A percentile compares a stretch with the other conserved stretches of the same genome.
These are phyloP conservation scores for Trachymyrmex cornetzi DNA, from an alignment of 1,140 invertebrate genomes.

Conservation along the genomic window DNA sequence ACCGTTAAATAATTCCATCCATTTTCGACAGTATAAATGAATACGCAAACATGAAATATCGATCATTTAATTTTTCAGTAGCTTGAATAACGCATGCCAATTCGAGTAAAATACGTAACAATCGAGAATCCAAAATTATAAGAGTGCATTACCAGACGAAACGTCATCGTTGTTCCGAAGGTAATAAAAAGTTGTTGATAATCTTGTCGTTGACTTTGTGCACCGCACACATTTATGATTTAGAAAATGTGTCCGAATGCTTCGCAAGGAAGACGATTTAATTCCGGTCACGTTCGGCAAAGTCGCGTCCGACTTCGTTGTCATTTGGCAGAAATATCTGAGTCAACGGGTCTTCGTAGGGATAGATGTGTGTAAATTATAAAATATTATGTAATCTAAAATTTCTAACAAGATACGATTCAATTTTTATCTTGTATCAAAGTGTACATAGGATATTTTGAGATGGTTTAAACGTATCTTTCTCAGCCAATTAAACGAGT, in stretches of 20 bases:
- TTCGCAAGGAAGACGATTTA: not conserved
- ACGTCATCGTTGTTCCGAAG: not conserved
- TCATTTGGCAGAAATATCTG: constrained; percentile 68
- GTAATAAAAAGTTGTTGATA: not conserved
- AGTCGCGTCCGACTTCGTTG: constrained; percentile 61
- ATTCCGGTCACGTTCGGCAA: constrained; percentile 69
- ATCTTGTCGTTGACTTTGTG: constrained; percentile 42
- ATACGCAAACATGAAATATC: not conserved
- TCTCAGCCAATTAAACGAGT: not conserved
- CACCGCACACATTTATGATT: constrained; percentile 37
- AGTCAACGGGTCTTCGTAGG: constrained; percentile 56
- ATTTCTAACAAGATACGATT: not conserved
- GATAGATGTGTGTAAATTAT: not conserved
- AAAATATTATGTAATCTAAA: not conserved
- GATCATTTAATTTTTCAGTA: not conserved
- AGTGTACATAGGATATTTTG: not conserved
- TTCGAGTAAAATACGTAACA: not conserved
- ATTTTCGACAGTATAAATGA: not conserved
- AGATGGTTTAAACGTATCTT: not conserved
- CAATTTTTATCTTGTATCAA: not conserved
- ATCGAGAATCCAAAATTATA: constrained; percentile 14
- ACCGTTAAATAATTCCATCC: constrained; percentile 37
- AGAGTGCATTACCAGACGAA: not conserved
- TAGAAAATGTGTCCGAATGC: constrained; percentile 36
- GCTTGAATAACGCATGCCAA: not conserved